Conservation (phyloP, 1,140 invertebrate genomes). For the Zaprionus tsacasi region DNA sequence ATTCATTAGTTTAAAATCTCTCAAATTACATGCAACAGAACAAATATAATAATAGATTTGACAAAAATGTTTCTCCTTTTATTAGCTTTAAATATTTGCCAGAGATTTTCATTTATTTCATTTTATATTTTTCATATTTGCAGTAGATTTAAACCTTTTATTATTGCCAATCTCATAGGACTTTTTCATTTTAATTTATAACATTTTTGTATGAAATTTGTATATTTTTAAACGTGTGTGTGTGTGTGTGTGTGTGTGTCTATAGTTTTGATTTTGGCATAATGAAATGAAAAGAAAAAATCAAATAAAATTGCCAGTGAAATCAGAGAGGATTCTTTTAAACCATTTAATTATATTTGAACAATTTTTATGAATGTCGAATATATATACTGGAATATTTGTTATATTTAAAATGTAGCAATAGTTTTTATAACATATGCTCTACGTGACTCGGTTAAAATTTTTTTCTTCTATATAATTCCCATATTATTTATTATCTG, state of each 20-base stretch:
- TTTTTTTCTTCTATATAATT: background rate
- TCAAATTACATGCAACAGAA: background rate
- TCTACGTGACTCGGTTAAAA: background rate
- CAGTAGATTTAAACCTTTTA: conserved; percentile 4
- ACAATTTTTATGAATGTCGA: too few species aligned
- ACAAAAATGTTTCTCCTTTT: conserved; percentile 16
- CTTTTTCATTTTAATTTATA: conserved; percentile 16
- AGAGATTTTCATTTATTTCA: too few species aligned
- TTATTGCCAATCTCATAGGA: background rate
- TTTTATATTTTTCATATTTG: conserved; percentile 3
- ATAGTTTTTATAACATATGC: background rate
- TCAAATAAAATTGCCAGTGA: background rate
- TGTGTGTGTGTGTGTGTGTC: too few species aligned
- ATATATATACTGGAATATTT: too few species aligned
- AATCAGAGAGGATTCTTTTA: conserved; percentile 42
- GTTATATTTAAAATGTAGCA: too few species aligned
- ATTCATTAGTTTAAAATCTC: conserved; percentile 2
- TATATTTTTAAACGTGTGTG: too few species aligned
- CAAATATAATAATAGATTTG: background rate
- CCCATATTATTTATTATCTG: background rate
- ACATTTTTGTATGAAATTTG: background rate
- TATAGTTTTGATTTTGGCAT: too few species aligned
- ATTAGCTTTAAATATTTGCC: conserved; percentile 30
- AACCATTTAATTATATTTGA: conserved; percentile 35
- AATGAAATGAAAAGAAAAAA: too few species aligned